phyloP scores from a whole-genome alignment of 2,888 invertebrate genomes.

The Nephrocerus scutellatus region DNA sequence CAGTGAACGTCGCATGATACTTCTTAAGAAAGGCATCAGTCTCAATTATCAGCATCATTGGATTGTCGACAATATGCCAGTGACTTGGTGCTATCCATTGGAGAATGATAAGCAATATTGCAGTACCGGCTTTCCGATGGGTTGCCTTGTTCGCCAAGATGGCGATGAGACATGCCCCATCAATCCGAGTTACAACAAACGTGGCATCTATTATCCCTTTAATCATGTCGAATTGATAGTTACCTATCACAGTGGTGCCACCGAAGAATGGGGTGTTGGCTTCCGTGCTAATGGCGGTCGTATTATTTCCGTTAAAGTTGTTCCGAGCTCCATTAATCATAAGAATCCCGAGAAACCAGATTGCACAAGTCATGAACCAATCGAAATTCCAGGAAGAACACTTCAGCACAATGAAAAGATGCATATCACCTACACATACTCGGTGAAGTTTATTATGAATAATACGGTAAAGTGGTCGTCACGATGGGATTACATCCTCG shows the following conservation, averaged over 20 bases:
- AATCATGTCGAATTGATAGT: constrained; percentile 94
- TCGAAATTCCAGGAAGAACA: constrained; percentile 62
- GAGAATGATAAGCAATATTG: constrained; percentile 76
- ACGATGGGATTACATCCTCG: constrained; percentile 97
- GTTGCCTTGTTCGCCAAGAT: constrained; percentile 70
- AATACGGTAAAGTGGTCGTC: constrained; percentile 95
- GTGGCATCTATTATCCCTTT: constrained; percentile 83
- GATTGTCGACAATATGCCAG: constrained; percentile 98
- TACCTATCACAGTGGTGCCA: constrained; percentile 82
- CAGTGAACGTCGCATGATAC: constrained; percentile 64
- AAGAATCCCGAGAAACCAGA: constrained; percentile 48
- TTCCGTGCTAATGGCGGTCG: constrained; percentile 78
- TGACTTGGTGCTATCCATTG: constrained; percentile 87
- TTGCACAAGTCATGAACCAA: constrained; percentile 54
- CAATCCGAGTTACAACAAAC: constrained; percentile 53
- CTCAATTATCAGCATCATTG: constrained; percentile 98
- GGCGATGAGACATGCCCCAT: constrained; percentile 54
- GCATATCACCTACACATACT: constrained; percentile 77
- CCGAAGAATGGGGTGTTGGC: constrained; percentile 80
- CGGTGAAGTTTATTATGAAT: constrained; percentile 70
- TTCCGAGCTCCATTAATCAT: constrained; percentile 56
- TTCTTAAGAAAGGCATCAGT: constrained; percentile 84
- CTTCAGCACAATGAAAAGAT: constrained; percentile 50
- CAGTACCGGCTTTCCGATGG: constrained; percentile 96
- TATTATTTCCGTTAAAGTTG: constrained; percentile 73